Evolutionary conservation across 2,113 vertebrate species (phyloP), one percentile per base, ranked within the genome.

Genomic region (Nanger granti): DNA sequence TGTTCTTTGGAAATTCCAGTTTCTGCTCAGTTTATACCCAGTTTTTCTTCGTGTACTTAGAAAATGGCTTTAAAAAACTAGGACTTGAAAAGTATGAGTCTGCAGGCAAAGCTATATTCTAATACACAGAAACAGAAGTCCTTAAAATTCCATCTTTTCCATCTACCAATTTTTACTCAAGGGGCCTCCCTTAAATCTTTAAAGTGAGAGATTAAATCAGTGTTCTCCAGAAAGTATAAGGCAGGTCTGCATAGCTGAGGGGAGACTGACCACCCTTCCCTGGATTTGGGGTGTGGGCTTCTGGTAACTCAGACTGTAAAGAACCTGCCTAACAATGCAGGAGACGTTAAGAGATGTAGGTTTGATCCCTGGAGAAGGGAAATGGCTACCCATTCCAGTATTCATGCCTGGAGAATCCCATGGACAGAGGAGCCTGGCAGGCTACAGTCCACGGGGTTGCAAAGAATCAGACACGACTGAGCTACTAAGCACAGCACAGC

Each of bases 1-100:
- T 94, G 59, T 92, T 66, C 69, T 80, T 34, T 85, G 54, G 73
- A 76, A 89, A 95, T 97, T 93, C 62, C 85, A 60, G 7, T 89
- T 90, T 37, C 55, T 79, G 57, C 9, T 4, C 13, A 20, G 57
- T 14, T 83, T 79, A 49, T 11, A 31, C 57, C 34, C 64, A 11
- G 11, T 41, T 96, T 93, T 92, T 17, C 26, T 79, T 86, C 93
- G 28, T 57, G 54, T 88, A 34, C 47, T 14, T 59, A 60, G 34
- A 29, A 93, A 96, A 88, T 18, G 20, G 62, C 94, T 73, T 37
- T 22, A 11, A 37, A 91, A 95, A 94, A 57, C 10, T 29, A 89
- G 47, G 29, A 49, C 31, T 41, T 76, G 29, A 55, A 91, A 41
- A 57, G 5, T 14, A 7, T 49, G 29, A 54, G 37, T 62, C 29